Evolutionary conservation across 2,113 vertebrate species (phyloP).

Genomic region (Uria aalge): DNA sequence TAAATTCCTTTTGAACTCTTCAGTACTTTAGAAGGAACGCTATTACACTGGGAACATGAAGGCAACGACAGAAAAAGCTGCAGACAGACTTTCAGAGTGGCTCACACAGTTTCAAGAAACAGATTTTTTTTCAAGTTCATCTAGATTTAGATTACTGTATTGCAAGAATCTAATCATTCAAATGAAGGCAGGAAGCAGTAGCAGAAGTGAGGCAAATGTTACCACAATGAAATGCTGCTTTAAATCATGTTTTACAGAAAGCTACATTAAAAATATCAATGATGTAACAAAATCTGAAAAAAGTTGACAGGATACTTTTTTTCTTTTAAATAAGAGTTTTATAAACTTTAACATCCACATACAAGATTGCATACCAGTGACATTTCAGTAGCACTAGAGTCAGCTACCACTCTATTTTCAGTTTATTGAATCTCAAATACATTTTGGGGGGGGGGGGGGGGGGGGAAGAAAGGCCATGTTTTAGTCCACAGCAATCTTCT

Average conservation of each 20-base stretch:
- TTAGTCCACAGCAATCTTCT: not conserved
- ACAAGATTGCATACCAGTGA: not conserved
- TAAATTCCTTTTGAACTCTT: constrained; percentile 28
- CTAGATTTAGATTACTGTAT: not conserved
- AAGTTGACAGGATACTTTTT: not conserved
- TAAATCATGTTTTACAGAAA: not conserved
- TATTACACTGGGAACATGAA: not conserved
- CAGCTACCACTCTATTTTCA: not conserved
- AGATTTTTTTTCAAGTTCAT: not conserved
- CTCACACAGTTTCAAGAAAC: not conserved
- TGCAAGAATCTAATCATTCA: not conserved
- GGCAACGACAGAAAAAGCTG: not conserved
- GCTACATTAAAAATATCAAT: not conserved
- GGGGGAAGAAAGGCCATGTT: not conserved
- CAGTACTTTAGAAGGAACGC: not conserved
- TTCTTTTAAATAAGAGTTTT: not conserved
- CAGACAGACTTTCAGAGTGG: not conserved
- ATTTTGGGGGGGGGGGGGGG: not conserved
- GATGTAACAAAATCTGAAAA: not conserved
- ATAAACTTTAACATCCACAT: not conserved
- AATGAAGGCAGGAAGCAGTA: not conserved
- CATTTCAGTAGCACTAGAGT: not conserved
- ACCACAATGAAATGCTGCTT: not conserved
- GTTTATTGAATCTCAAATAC: not conserved
- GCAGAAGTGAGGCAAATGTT: not conserved